Base-by-base conservation (phyloP, 2,888 invertebrate genomes). In the Mechanitis mazaeus region DNA sequence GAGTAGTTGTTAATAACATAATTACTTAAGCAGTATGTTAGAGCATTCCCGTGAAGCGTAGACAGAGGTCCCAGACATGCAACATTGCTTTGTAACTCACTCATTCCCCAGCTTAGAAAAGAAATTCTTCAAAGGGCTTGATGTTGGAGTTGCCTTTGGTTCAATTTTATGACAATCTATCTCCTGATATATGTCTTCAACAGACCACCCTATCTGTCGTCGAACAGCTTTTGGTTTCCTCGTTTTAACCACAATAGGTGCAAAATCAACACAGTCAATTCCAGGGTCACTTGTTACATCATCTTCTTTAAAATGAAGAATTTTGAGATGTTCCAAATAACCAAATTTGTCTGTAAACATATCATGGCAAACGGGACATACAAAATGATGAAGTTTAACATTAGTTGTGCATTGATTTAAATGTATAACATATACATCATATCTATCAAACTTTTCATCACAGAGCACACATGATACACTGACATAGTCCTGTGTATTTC, bases 161-260 rank as follows among this genome's bases (percentile, higher is more conserved):
- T 87, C 85, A 68, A 82, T 72, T 68, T 79, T 84, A 75, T 82
- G 86, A 74, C 85, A 88, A 66, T 87, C 88, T 76, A 90, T 89
- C 72, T 90, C 89, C 75, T 90, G 89, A 71, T 90, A 90, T 69
- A 90, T 90, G 72, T 90, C 89, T 72, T 89, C 89, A 74, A 86
- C 75, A 64, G 89, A 90, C 89, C 89, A 90, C 80, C 88, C 89
- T 74, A 90, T 90, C 75, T 89, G 87, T 42, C 89, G 79, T 33
- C 89, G 77, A 7, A 87, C 88, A 38, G 83, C 70, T 71, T 84
- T 88, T 1, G 87, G 84, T 70, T 78, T 82, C 56, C 84, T 81
- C 2, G 79, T 81, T 74, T 87, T 87, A 65, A 83, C 82, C 68
- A 85, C 72, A 45, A 80, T 77, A n/a, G 87, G 87, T 59, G 81